Conservation (phyloP, 2,113 vertebrate genomes). For the Pseudolaguvia tuberculata region DNA sequence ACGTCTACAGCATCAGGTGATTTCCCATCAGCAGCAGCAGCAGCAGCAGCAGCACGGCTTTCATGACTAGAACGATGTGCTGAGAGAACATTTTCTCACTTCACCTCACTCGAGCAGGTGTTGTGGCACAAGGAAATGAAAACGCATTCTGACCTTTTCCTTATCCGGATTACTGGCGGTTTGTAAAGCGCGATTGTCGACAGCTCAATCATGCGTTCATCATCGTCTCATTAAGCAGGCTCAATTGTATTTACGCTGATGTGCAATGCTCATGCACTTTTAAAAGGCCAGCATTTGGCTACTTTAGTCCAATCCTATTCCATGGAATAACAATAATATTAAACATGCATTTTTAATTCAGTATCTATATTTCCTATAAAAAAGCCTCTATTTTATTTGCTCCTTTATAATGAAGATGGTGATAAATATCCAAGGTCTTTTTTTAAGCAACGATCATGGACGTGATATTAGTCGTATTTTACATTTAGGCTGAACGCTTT, state of each 20-base stretch:
- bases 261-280: constrained; percentile 18
- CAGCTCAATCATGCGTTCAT: constrained; percentile 8
- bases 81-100: constrained; percentile 7
- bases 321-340: neutral
- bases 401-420: neutral
- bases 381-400: neutral
- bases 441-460: neutral
- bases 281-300: constrained; percentile 1
- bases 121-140: neutral
- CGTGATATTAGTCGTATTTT: no score
- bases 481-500: neutral
- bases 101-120: neutral
- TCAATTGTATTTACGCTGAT: constrained; percentile 12
- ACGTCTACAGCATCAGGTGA: neutral
- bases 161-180: neutral
- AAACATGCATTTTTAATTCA: neutral
- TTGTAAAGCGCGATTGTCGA: constrained; percentile 8
- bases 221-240: neutral
- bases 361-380: neutral
- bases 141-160: constrained; percentile 24
- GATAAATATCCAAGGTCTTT: neutral
- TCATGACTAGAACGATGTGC: neutral
- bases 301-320: neutral
- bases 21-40: neutral
- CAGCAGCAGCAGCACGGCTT: neutral